Evolutionary conservation across 2,888 invertebrate genomes (phyloP), one percentile per base, ranked within the genome.

Genomic region (Lampropteryx suffumata): DNA sequence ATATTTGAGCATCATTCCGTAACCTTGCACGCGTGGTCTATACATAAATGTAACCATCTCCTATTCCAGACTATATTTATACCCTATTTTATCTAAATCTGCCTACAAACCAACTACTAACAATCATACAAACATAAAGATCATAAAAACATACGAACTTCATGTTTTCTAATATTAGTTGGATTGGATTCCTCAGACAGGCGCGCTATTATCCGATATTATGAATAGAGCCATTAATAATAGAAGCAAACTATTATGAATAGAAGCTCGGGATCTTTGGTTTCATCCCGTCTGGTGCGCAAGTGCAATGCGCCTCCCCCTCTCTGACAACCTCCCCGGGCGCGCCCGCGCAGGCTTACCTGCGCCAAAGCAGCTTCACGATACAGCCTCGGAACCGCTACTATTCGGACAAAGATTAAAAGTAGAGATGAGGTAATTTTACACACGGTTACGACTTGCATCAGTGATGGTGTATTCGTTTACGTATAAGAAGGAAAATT

Each of bases 371-470:
- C 50, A 48, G 50, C 43, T 50, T 55, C 52, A 52, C 68, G 67
- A 67, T 73, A 67, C 70, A 79, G 79, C 78, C 82, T 80, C 71
- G 55, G 67, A 80, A 76, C 82, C 79, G 79, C 83, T 82, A 84
- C 77, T 73, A 76, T 69, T 59, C 57, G 43, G 43, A 10, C 81
- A 84, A 64, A 71, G 74, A 76, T 44, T 64, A 69, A 27, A 12
- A 7, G n/a, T 11, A 42, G 43, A 60, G 55, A 55, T 7, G 13
- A 17, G 26, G 8, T 10, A n/a, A n/a, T 33, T 44, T 34, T 35
- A 40, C 40, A 36, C 42, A 46, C 4, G 1, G 10, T 9, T 17
- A 13, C n/a, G 11, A 7, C 5, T n/a, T 28, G 39, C 9, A 12
- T 54, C 46, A 37, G 29, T 50, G 54, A 46, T 17, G 30, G n/a